A percentile compares a stretch with the other conserved stretches of the same genome.
Conservation (phyloP, 2,113 vertebrate genomes). For the Cairina moschata region DNA sequence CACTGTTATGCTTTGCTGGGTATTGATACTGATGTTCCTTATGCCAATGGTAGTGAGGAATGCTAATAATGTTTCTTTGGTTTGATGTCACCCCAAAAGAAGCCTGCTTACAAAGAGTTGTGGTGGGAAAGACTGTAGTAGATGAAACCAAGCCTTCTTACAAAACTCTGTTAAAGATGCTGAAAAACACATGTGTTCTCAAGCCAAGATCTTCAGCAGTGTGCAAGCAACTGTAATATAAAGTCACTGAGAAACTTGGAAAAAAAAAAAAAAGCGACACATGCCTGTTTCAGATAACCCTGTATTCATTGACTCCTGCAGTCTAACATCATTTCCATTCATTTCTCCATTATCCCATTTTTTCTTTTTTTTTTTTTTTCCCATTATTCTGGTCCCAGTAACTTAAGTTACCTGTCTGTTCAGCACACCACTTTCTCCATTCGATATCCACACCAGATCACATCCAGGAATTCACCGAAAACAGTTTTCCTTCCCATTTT, state of each 20-base stretch:
- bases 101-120: not conserved
- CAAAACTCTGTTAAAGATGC: not conserved
- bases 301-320: not conserved
- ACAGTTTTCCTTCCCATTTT: not conserved
- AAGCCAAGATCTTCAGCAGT: not conserved
- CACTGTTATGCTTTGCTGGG: not conserved
- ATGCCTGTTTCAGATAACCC: not conserved
- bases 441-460: not conserved
- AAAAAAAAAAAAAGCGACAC: not conserved
- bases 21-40: not conserved
- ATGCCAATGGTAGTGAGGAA: not conserved
- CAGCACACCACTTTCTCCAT: not conserved
- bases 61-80: not conserved
- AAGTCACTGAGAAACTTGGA: not conserved
- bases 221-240: not conserved
- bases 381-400: not conserved
- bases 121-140: not conserved
- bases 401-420: not conserved
- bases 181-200: not conserved
- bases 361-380: not conserved
- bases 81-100: slow-evolving; percentile 15
- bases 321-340: not conserved
- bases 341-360: not conserved
- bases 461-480: not conserved
- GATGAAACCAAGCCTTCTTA: not conserved